Percentiles rank a stretch among this genome's conserved stretches.
phyloP scores from a whole-genome alignment of 2,888 invertebrate genomes.

The Cephus pulcher region DNA sequence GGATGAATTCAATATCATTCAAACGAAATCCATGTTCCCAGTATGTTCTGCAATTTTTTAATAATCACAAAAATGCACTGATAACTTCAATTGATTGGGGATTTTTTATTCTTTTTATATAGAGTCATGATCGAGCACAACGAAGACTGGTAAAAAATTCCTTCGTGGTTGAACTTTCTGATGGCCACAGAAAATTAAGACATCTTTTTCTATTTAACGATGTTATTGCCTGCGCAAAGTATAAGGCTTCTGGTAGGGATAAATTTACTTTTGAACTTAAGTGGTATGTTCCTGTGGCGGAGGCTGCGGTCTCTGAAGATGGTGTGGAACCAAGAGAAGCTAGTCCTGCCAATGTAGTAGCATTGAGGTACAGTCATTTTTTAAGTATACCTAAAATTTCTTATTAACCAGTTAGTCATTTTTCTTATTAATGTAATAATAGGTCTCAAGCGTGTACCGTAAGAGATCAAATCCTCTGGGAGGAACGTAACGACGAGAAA shows the following conservation, averaged over 20 bases:
- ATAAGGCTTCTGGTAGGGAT: constrained; percentile 88
- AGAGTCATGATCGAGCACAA: constrained; percentile 84
- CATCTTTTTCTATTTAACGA: constrained; percentile 96
- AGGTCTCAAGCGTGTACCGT: constrained; percentile 88
- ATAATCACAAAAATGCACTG: neutral
- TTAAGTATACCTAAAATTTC: neutral
- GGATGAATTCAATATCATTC: constrained; percentile 90
- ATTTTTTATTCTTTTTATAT: constrained; percentile 40
- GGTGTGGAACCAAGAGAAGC: constrained; percentile 78
- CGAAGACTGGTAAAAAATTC: constrained; percentile 93
- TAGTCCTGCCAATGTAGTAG: constrained; percentile 85
- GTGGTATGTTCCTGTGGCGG: constrained; percentile 91
- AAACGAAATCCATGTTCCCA: constrained; percentile 84
- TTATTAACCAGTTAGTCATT: constrained; percentile 3
- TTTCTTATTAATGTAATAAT: constrained; percentile 10
- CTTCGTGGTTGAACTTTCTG: constrained; percentile 91
- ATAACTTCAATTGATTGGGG: neutral
- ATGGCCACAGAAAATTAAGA: constrained; percentile 88
- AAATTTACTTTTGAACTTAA: constrained; percentile 93
- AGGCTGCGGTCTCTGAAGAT: constrained; percentile 82
- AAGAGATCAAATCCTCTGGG: constrained; percentile 84
- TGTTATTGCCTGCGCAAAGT: constrained; percentile 94
- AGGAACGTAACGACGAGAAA: constrained; percentile 75
- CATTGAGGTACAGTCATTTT: constrained; percentile 69
- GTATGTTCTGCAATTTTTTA: constrained; percentile 66